phyloP scores from a whole-genome alignment of 2,113 vertebrate species.

The Siphamia tubifer region DNA sequence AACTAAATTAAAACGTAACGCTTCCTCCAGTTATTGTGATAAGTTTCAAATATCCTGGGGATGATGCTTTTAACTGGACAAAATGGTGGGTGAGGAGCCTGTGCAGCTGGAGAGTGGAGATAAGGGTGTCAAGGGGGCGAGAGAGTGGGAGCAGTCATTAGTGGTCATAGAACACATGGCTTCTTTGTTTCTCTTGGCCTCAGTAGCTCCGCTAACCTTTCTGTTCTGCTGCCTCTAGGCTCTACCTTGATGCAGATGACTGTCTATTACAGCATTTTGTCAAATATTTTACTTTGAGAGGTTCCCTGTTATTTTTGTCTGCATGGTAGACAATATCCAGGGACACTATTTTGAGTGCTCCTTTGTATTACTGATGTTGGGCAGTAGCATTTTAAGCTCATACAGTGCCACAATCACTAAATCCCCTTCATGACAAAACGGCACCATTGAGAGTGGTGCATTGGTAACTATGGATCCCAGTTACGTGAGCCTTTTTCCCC shows the following conservation, averaged over 20 bases:
- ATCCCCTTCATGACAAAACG: not conserved
- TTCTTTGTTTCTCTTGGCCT: constrained; percentile 46
- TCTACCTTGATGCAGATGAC: constrained; percentile 10
- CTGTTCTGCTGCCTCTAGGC: not conserved
- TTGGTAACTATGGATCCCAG: not conserved
- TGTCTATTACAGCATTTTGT: constrained; percentile 8
- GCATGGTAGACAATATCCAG: not conserved
- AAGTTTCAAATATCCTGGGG: not conserved
- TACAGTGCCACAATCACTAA: not conserved
- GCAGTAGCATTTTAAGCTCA: not conserved
- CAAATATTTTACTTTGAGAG: not conserved
- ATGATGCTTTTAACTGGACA: constrained; percentile 31
- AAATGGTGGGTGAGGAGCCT: constrained; percentile 7
- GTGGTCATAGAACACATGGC: constrained; percentile 28
- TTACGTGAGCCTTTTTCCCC: not conserved
- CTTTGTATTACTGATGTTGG: not conserved
- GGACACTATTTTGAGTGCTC: not conserved
- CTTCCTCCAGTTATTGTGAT: not conserved
- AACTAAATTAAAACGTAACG: constrained; percentile 5
- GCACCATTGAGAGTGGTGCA: not conserved
- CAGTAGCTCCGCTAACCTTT: constrained; percentile 23
- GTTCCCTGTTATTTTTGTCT: not conserved
- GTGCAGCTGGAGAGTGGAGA: constrained; percentile 63
- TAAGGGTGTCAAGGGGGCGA: constrained; percentile 40
- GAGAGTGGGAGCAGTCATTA: constrained; percentile 35